Base-by-base conservation (phyloP, 2,888 invertebrate species). In the Phyto melanocephala region DNA sequence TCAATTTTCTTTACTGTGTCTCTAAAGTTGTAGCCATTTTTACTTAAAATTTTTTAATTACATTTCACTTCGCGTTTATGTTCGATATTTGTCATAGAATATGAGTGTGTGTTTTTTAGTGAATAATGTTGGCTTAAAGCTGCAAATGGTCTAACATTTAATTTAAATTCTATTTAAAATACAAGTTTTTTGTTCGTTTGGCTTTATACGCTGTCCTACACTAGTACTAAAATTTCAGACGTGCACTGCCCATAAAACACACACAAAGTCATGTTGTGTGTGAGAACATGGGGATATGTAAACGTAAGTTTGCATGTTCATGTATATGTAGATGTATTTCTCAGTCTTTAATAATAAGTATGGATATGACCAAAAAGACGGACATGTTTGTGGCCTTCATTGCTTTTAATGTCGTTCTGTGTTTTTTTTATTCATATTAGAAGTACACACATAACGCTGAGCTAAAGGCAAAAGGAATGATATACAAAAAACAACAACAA, bases 331-430 rank as follows among this genome's bases (percentile, higher is more conserved):
- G 3, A 28, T 47, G 28, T 13, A 47, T 56, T 37, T 75, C 22
- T 13, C 24, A 17, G 15, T 75, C 24, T 56, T 45, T 71, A 63
- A 40, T 58, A 56, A 50, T 56, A 50, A 78, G 56, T 50, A 71
- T 28, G 13, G 17, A 22, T 65, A 47, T 70, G 54, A 50, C 63
- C 56, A 65, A 28, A 33, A 24, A 47, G 67, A 58, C 71, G 47
- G 65, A 71, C 58, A 17, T 10, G 63, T 5, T 62, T 24, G 50
- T 63, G 71, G 71, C 63, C 70, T 78, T 78, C 71, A 78, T 28
- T 71, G 71, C 65, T 78, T 78, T 71, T 56, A 63, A 78, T 76
- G 20, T 52, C 17, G 56, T 54, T n/a, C 15, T 10, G 22, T n/a
- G 22, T 54, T 56, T 42, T 65, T 37, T 17, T 24, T 1, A 28